Base-by-base conservation (phyloP, 2,888 invertebrate genomes). In the Eristalis pertinax region DNA sequence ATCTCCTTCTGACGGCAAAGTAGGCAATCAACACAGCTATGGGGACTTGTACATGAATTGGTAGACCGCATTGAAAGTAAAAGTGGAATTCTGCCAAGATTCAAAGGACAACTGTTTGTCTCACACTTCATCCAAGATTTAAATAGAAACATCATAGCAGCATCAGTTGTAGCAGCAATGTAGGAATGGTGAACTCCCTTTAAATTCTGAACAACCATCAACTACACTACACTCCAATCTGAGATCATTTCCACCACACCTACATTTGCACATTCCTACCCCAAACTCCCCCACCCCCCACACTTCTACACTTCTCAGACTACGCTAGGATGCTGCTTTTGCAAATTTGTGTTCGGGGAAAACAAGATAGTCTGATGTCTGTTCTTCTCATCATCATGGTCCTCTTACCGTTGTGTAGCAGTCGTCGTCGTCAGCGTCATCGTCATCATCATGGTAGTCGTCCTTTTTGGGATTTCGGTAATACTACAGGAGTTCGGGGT, bases 341-440 rank as follows among this genome's bases (percentile, higher is more conserved):
- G 35, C 64, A 58, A 65, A 78, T 88, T 79, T 87, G 81, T 89
- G 84, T 84, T 86, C 84, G 69, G 84, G 81, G 79, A 89, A 86
- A 89, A 89, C 89, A 89, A 79, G 84, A 88, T 87, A 86, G 86
- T 88, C 79, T 83, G 81, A 77, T 84, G 89, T 80, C 85, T 75
- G 86, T 78, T 77, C 89, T 68, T 86, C 69, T 84, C 41, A 79
- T 89, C 78, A 74, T 82, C 81, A 67, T 69, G 64, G 58, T 77
- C 79, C 65, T 80, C 84, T 60, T 64, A 63, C 64, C 38, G 19
- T 38, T 26, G 22, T 65, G 50, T 32, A 15, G 38, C 64, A 24
- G 29, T 68, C 81, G 50, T 77, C 82, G 56, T 72, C 84, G 63
- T 80, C 84, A 70, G 81, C 64, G 62, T 79, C 76, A 22, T 88